phyloP scores from a whole-genome alignment of 2,888 invertebrate genomes.

The Torymus tubicola region DNA sequence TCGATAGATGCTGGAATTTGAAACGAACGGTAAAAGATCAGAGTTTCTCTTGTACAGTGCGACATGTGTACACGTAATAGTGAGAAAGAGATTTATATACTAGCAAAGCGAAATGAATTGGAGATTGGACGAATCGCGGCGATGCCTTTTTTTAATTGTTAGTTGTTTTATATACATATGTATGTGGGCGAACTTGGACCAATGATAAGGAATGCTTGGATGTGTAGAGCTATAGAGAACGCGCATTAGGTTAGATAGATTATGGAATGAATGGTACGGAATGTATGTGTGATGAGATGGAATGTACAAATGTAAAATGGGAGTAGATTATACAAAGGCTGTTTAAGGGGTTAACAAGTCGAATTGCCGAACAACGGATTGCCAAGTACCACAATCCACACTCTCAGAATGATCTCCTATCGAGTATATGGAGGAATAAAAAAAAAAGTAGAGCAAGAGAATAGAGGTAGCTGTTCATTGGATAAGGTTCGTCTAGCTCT shows the following conservation, averaged over 20 bases:
- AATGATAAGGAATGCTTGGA: not conserved
- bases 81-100: no score
- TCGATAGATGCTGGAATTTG: not conserved
- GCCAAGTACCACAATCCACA: no score
- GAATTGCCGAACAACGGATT: conserved; percentile 13
- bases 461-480: no score
- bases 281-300: not conserved
- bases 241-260: not conserved
- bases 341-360: conserved; percentile 10
- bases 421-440: no score
- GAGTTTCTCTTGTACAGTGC: no score
- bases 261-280: not conserved
- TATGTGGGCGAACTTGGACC: not conserved
- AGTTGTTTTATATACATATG: not conserved
- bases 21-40: no score
- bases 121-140: conserved; percentile 10
- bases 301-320: not conserved
- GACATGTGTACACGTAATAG: no score
- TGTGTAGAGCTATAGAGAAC: not conserved
- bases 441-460: no score
- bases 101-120: no score
- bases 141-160: conserved; percentile 27
- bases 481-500: no score
- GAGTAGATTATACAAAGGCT: conserved; percentile 11
- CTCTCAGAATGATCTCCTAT: no score